These are phyloP conservation scores for Platorchestia sp. DNA, from an alignment of 1,140 invertebrate genomes.

Conservation along the genomic window DNA sequence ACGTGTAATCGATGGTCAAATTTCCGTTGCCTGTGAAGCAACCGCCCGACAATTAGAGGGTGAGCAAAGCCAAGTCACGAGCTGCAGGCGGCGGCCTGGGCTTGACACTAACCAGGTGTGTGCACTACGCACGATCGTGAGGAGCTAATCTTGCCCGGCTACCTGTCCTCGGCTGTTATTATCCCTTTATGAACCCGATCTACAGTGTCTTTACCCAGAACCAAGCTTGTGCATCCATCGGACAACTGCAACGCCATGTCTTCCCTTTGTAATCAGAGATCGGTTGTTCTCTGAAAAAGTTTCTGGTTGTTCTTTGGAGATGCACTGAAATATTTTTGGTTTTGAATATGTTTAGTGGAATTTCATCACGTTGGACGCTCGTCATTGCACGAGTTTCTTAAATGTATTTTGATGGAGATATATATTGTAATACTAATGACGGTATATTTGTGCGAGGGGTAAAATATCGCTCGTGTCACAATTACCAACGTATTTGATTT, in stretches of 20 bases:
- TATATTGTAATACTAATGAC: too few species aligned
- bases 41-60: neutral
- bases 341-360: neutral
- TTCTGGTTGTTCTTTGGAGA: neutral
- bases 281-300: neutral
- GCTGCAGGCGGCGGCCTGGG: neutral
- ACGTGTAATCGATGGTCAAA: neutral
- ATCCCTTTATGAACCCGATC: neutral
- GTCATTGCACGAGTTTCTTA: too few species aligned
- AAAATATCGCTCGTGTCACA: too few species aligned
- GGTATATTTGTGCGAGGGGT: too few species aligned
- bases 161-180: slow-evolving; percentile 7
- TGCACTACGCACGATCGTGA: neutral
- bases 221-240: neutral
- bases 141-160: neutral
- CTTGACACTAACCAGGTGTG: slow-evolving; percentile 34
- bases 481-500: neutral
- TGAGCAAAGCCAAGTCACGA: neutral
- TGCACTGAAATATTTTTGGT: neutral
- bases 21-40: neutral
- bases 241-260: neutral
- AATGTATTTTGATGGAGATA: too few species aligned
- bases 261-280: neutral
- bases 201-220: neutral
- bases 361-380: too few species aligned